These are phyloP conservation scores for Bucorvus abyssinicus DNA, from an alignment of 2,797 vertebrate species.

Conservation along the genomic window DNA sequence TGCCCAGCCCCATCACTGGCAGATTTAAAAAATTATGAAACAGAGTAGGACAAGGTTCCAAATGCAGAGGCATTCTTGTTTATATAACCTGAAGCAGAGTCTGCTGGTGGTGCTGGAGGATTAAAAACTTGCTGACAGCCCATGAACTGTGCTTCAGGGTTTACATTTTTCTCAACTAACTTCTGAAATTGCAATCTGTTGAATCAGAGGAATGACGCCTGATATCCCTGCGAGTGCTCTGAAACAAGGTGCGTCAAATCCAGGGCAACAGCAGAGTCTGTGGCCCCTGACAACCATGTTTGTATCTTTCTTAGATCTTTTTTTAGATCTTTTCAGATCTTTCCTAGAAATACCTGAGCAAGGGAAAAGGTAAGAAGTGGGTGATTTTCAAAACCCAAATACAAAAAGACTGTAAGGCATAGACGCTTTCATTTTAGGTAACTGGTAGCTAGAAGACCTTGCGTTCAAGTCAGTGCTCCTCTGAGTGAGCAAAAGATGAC, in stretches of 20 bases:
- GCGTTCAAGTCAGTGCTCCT: background rate
- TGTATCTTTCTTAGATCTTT: background rate
- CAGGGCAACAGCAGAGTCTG: background rate
- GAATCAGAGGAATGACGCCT: background rate
- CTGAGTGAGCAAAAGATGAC: background rate
- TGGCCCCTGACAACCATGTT: background rate
- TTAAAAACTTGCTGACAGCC: background rate
- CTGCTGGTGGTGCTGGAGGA: background rate
- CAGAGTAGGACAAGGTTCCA: background rate
- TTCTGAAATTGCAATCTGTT: background rate
- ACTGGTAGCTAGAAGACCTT: background rate
- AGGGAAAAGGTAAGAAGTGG: background rate
- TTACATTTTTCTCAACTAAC: background rate
- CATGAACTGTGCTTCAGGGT: background rate
- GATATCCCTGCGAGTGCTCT: background rate
- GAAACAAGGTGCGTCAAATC: background rate
- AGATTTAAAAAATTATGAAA: background rate
- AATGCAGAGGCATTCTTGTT: background rate
- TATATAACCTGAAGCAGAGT: background rate
- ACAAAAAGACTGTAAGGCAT: background rate
- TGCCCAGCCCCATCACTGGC: background rate
- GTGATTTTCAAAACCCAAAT: background rate
- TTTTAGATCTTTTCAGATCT: background rate
- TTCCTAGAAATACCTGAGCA: background rate
- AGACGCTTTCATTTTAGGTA: background rate